Evolutionary conservation across 2,113 vertebrate genomes (phyloP), one percentile per base, ranked within the genome.

Genomic region (Triplophysa rosa): DNA sequence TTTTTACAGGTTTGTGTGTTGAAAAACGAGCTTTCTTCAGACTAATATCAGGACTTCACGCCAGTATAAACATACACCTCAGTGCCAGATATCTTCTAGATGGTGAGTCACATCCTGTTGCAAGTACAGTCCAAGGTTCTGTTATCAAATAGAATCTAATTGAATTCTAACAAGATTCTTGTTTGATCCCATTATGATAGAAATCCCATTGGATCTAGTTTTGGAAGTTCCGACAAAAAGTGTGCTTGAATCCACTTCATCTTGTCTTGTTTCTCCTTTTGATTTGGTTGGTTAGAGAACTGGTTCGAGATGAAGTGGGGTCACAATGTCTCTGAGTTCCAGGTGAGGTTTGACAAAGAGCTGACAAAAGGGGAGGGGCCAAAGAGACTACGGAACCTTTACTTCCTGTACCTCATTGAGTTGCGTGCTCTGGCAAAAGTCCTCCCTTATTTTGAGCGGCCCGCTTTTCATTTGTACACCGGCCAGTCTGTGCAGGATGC

Each of bases 371-470:
- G 95, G 4, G 96, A 98, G 88, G 97, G 97, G 0, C 95, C 96
- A 26, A 91, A 95, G 79, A 92, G 96, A 49, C 94, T 98, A 26
- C 94, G 94, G 75, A 98, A 97, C 81, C 93, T 98, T 1, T 98
- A 98, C 87, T 98, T 98, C 65, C 91, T 98, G 58, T 98, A 96
- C 86, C 90, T 98, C 85, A 96, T 98, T 0, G 96, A 98, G 90
- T 90, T 98, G 82, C 91, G 95, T 45, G 97, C 96, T 7, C 86
- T 98, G 10, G 95, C 95, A 72, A 98, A 98, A 86, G 93, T 91
- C 24, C 87, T 96, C 82, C 96, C 97, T 0, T 95, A 95, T 89
- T 96, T 98, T 33, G 90, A 96, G 86, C 95, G 91, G 14, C 86
- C 93, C 0, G 87, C 86, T 26, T 93, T 97, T 87, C 91, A 90